Conservation (phyloP, 1,140 invertebrate species). For the Drosophila nasuta region DNA sequence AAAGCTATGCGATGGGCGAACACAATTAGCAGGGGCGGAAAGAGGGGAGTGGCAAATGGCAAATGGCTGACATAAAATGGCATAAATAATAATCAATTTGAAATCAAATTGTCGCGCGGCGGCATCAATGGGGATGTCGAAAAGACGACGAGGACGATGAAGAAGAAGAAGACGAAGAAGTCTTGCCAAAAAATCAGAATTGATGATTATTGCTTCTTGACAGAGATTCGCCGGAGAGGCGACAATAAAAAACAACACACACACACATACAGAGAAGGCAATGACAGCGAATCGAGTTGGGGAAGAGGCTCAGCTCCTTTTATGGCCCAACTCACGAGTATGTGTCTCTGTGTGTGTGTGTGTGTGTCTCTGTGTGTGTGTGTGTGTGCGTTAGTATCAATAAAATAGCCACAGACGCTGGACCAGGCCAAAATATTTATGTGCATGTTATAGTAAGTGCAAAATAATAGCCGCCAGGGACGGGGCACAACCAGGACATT, state of each 20-base stretch:
- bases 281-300: not conserved
- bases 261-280: no score
- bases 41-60: slow-evolving; percentile 16
- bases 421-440: slow-evolving; percentile 79
- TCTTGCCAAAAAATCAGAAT: slow-evolving; percentile 78
- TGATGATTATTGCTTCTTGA: slow-evolving; percentile 85
- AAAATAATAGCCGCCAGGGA: slow-evolving; percentile 80
- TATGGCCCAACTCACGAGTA: slow-evolving; percentile 46
- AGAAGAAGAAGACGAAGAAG: slow-evolving; percentile 8
- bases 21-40: slow-evolving; percentile 50
- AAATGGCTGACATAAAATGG: slow-evolving; percentile 48
- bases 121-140: slow-evolving; percentile 14
- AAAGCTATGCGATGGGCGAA: not conserved
- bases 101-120: slow-evolving; percentile 68
- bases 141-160: not conserved
- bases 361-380: slow-evolving; percentile 12
- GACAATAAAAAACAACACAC: slow-evolving; percentile 71
- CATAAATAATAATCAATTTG: slow-evolving; percentile 85
- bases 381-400: slow-evolving; percentile 77
- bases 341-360: slow-evolving; percentile 41
- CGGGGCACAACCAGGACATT: slow-evolving; percentile 15
- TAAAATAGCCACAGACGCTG: slow-evolving; percentile 77
- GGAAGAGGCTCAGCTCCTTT: slow-evolving; percentile 55
- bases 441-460: slow-evolving; percentile 84
- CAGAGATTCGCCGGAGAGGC: slow-evolving; percentile 73